phyloP scores from a whole-genome alignment of 92 coral and sea anemone genomes.

The Epizoanthus scotinus region DNA sequence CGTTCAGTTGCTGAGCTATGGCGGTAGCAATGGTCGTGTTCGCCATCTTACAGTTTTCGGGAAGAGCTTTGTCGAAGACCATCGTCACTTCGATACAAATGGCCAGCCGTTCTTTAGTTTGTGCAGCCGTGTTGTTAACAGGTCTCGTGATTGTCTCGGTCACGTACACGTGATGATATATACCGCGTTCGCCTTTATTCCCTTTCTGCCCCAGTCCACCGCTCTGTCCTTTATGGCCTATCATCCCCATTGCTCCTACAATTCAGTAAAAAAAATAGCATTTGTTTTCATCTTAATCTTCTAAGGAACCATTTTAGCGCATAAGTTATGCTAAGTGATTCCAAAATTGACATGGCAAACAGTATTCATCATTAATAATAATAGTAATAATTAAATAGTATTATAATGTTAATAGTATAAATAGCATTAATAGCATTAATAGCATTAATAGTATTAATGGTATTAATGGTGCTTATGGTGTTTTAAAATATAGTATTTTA shows the following conservation, averaged over 20 bases:
- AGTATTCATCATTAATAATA: too few relatives aligned
- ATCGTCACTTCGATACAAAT: slow-evolving; percentile 18
- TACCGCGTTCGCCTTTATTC: background rate
- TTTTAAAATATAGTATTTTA: too few relatives aligned
- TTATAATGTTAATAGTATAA: too few relatives aligned
- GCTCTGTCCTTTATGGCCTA: slow-evolving; percentile 3
- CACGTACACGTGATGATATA: background rate
- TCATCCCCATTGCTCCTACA: background rate
- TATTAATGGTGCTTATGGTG: too few relatives aligned
- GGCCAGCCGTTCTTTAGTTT: background rate
- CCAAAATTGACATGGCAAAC: too few relatives aligned
- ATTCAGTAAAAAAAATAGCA: background rate
- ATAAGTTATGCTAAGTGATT: too few relatives aligned
- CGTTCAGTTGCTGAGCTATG: slow-evolving; percentile 20
- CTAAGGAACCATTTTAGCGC: too few relatives aligned
- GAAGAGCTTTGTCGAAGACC: slow-evolving; percentile 5
- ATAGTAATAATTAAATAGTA: too few relatives aligned
- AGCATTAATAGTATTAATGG: too few relatives aligned
- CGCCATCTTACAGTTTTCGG: background rate
- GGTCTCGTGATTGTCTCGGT: background rate
- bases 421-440: too few relatives aligned
- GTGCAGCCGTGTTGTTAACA: background rate
- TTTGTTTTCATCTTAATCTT: background rate
- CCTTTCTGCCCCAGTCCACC: background rate
- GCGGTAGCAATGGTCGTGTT: background rate